A percentile compares a stretch with the other conserved stretches of the same genome.
Conservation (phyloP, 53 echinoderm and acorn worm species). For the Crossaster papposus region DNA sequence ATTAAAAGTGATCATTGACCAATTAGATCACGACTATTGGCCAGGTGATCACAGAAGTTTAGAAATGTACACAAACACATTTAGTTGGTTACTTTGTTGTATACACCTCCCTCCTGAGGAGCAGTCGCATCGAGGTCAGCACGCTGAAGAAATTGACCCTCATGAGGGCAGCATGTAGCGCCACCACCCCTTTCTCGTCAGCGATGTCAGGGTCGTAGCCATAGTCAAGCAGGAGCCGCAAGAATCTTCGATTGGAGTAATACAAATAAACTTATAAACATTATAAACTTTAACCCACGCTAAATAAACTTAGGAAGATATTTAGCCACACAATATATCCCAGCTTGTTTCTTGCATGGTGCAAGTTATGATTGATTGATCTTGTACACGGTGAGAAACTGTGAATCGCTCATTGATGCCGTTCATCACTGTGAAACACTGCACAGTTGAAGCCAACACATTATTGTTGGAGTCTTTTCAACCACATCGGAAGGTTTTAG, state of each 20-base stretch:
- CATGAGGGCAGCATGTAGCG: conserved; percentile 54
- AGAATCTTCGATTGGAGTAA: neutral
- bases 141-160: conserved; percentile 59
- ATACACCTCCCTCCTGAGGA: conserved; percentile 35
- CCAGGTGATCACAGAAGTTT: neutral
- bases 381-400: no score
- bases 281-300: neutral
- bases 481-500: no score
- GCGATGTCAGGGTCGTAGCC: conserved; percentile 54
- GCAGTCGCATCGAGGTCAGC: conserved; percentile 32
- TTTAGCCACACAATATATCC: no score
- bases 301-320: no score
- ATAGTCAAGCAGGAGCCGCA: conserved; percentile 34
- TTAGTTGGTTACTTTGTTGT: conserved; percentile 27
- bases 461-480: no score
- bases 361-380: no score
- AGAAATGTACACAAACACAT: no score
- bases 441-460: no score
- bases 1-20: no score
- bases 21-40: neutral
- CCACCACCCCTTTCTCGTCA: conserved; percentile 44
- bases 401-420: no score
- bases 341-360: no score
- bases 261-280: neutral
- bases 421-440: no score